Evolutionary conservation across 2,888 invertebrate species (phyloP).

Genomic region (Amiota minor): DNA sequence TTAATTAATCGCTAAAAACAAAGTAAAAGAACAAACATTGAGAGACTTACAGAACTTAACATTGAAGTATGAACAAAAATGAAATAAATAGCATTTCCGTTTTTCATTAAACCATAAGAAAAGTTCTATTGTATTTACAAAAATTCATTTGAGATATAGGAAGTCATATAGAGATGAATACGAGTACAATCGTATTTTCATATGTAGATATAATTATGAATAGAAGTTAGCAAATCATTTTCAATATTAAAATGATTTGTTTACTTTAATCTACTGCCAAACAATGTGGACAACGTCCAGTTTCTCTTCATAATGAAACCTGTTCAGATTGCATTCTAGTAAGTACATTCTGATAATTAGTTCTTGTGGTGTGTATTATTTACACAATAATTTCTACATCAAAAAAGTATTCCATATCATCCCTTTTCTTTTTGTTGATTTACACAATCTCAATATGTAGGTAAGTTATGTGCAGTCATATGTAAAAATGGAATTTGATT

Average conservation of each 20-base stretch:
- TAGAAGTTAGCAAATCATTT: background rate
- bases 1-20: constrained; percentile 71
- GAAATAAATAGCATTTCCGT: constrained; percentile 69
- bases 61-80: constrained; percentile 48
- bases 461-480: constrained; percentile 41
- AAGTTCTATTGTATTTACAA: constrained; percentile 38
- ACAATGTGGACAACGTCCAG: constrained; percentile 31
- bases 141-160: constrained; percentile 2
- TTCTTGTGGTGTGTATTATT: constrained; percentile 32
- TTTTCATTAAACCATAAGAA: constrained; percentile 66
- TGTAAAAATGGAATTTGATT: constrained; percentile 59
- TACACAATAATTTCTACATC: constrained; percentile 15
- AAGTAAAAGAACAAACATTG: constrained; percentile 54
- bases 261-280: constrained; percentile 42
- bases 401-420: constrained; percentile 10
- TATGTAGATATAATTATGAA: too few species aligned
- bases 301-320: background rate
- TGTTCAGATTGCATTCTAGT: background rate
- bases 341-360: constrained; percentile 57
- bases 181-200: too few species aligned
- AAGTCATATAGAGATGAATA: background rate
- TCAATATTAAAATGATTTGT: constrained; percentile 52
- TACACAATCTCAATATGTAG: too few species aligned
- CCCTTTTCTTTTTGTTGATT: background rate
- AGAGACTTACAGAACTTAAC: constrained; percentile 31